phyloP scores from a whole-genome alignment of 2,113 vertebrate genomes.

The Cathartes aura region DNA sequence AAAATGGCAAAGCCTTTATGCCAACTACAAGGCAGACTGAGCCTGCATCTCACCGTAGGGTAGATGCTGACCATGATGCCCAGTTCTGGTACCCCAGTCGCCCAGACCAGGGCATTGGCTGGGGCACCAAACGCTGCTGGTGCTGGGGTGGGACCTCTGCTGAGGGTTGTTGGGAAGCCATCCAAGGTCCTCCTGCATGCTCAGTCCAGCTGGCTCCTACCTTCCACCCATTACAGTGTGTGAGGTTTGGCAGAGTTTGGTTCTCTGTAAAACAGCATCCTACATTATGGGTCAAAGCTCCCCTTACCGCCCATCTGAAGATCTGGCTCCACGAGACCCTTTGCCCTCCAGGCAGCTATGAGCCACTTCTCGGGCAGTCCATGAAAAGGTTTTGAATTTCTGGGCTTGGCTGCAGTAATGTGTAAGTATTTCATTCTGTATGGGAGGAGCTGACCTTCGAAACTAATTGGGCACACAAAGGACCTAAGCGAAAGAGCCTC shows the following conservation, averaged over 20 bases:
- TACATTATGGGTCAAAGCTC: accelerated
- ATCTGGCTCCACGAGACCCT: neutral
- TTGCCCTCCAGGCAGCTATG: neutral
- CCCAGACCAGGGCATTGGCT: neutral
- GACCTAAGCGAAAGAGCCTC: slow-evolving; percentile 52
- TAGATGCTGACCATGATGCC: neutral
- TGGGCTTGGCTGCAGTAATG: neutral
- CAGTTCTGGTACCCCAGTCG: neutral
- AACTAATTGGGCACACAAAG: slow-evolving; percentile 40
- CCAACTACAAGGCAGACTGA: neutral
- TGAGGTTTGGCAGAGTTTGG: slow-evolving; percentile 8
- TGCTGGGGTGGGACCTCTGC: neutral
- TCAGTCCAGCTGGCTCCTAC: neutral
- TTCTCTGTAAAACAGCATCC: neutral
- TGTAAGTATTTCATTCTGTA: neutral
- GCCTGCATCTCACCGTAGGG: neutral
- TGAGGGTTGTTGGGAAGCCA: neutral
- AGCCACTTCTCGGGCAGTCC: neutral
- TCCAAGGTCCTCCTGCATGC: neutral
- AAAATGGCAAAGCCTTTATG: neutral
- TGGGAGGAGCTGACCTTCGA: slow-evolving; percentile 24
- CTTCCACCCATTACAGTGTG: neutral
- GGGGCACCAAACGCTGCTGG: neutral
- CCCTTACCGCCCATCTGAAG: neutral
- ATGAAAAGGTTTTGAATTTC: slow-evolving; percentile 26